Base-by-base conservation (phyloP, 2,888 invertebrate species). In the Heliconius charithonia region DNA sequence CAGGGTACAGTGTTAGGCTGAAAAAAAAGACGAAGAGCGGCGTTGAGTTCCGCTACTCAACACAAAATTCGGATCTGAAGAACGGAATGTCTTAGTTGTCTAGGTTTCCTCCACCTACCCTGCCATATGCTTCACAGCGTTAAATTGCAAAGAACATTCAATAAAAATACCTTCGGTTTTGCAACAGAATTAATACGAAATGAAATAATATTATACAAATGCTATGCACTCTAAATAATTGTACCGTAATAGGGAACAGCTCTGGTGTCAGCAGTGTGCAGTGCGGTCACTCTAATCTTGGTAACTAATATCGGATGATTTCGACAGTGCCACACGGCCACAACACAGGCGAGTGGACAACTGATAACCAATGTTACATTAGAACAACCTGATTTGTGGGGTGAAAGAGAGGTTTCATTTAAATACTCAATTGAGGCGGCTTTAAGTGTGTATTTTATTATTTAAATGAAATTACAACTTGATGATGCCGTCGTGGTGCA, bases 221-320 rank as follows among this genome's bases (percentile, higher is more conserved):
- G 25, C 67, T 22, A 37, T 59, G 77, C 77, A 76, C 76, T 76
- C 77, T 32, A 66, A 41, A 72, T 72, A 72, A 77, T 77, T 72
- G 22, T 72, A 37, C n/a, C 59, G 32, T 72, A 59, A 72, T 59
- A 32, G n/a, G 19, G 32, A 13, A n/a, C 16, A n/a, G 59, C 25
- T 7, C 32, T 62, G 22, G 70, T 69, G 70, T 51, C 51, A 75
- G 75, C 51, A n/a, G 27, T 63, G 45, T 25, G 66, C 51, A n/a
- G 22, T 63, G 45, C 51, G 51, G 67, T 59, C 67, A 37, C 37
- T 69, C 56, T 59, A 67, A 76, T 63, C 76, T 71, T 56, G 72
- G 69, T 69, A n/a, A 37, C 72, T 72, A 72, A 72, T 72, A 72
- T 72, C 72, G 16, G 32, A 72, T 69, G 32, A 72, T 72, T 59